phyloP scores from a whole-genome alignment of 2,113 vertebrate species.

The Tychaedon coryphoeus region DNA sequence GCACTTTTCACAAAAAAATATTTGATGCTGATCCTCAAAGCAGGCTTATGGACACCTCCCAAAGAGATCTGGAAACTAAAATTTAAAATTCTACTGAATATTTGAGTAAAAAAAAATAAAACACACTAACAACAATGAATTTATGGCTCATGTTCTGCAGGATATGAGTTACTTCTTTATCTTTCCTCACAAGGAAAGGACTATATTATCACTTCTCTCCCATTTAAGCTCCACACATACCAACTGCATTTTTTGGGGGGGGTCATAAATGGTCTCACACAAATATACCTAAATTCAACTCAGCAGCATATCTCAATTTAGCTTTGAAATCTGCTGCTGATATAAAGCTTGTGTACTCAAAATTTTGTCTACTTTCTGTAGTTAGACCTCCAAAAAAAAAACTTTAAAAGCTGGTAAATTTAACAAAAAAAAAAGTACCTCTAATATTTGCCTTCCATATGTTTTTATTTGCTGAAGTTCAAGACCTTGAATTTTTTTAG shows the following conservation, averaged over 20 bases:
- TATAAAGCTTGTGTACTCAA: neutral
- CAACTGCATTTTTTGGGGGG: neutral
- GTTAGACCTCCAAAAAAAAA: neutral
- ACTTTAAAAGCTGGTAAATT: neutral
- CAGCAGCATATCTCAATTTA: neutral
- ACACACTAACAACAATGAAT: neutral
- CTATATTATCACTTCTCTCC: neutral
- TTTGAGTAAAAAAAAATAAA: neutral
- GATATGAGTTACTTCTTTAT: neutral
- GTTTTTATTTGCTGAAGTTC: slow-evolving; percentile 89
- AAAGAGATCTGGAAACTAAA: neutral
- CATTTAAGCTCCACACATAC: neutral
- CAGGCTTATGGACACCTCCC: neutral
- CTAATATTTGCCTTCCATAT: slow-evolving; percentile 92
- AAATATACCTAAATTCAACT: neutral
- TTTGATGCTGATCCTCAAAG: neutral
- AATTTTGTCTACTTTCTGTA: neutral
- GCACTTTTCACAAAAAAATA: neutral
- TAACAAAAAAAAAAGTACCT: slow-evolving; percentile 74
- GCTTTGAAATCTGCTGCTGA: neutral
- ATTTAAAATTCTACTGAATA: neutral
- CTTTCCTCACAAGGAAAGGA: neutral
- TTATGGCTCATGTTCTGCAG: neutral
- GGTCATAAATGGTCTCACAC: neutral
- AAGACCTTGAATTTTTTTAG: slow-evolving; percentile 93